Percentiles rank a stretch among this genome's conserved stretches.
Evolutionary conservation across 2,113 vertebrate genomes (phyloP).

Genomic region (Oxyura jamaicensis): DNA sequence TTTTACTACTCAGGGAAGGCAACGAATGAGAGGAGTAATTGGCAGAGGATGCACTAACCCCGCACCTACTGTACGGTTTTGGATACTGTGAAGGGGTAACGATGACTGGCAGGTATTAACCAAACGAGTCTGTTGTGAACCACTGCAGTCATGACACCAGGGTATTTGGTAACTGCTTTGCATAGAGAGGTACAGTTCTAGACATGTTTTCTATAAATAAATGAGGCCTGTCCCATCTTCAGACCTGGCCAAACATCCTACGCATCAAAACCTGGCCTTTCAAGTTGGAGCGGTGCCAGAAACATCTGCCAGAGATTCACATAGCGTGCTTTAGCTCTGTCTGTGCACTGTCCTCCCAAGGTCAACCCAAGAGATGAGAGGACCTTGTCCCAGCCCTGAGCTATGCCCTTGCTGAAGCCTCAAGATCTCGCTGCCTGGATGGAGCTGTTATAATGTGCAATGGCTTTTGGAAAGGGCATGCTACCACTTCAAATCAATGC

Average conservation of each 20-base stretch:
- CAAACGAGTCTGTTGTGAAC: neutral
- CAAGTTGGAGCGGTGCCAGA: neutral
- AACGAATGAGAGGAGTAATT: neutral
- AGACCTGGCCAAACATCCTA: neutral
- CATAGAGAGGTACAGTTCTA: neutral
- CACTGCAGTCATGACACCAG: neutral
- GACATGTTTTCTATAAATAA: slow-evolving; percentile 65
- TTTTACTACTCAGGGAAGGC: slow-evolving; percentile 24
- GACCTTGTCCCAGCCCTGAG: neutral
- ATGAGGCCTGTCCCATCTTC: slow-evolving; percentile 27
- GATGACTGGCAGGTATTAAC: neutral
- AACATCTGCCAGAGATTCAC: neutral
- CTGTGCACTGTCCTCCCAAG: neutral
- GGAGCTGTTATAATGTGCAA: neutral
- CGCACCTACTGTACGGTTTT: neutral
- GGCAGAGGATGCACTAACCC: neutral
- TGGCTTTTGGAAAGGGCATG: neutral
- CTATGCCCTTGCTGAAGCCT: neutral
- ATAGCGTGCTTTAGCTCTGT: neutral
- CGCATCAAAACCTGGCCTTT: neutral
- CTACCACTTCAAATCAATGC: neutral
- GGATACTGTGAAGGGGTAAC: neutral
- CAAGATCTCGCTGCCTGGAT: neutral
- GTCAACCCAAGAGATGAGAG: neutral
- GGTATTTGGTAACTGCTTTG: neutral